Percentiles rank a stretch among this genome's conserved stretches.
Evolutionary conservation across 2,888 invertebrate genomes (phyloP).

Genomic region (Trilocha varians): DNA sequence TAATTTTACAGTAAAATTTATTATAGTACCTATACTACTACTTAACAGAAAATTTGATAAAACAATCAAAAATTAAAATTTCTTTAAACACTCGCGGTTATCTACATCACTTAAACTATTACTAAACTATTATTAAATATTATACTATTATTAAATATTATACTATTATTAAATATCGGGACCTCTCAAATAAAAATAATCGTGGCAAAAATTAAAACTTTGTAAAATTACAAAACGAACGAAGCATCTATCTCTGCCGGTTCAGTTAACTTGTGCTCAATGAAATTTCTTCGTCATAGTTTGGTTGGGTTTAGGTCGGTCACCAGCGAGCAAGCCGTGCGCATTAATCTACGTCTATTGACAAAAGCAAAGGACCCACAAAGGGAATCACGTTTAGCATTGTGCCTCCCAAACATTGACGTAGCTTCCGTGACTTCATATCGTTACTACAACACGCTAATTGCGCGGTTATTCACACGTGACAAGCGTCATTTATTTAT

Average conservation of each 20-base stretch:
- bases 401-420: slow-evolving; percentile 27
- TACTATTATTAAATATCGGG: too few relatives aligned
- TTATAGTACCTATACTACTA: too few relatives aligned
- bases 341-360: slow-evolving; percentile 49
- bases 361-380: slow-evolving; percentile 43
- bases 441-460: slow-evolving; percentile 25
- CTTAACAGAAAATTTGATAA: too few relatives aligned
- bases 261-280: background rate
- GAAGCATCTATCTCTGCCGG: background rate
- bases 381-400: slow-evolving; percentile 30
- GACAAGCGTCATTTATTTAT: slow-evolving; percentile 3
- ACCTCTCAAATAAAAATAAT: too few relatives aligned
- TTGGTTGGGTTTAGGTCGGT: background rate
- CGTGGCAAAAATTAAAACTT: too few relatives aligned
- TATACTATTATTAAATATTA: too few relatives aligned
- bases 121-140: too few relatives aligned
- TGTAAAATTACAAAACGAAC: background rate
- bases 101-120: too few relatives aligned
- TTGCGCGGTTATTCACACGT: slow-evolving; percentile 22
- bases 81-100: too few relatives aligned
- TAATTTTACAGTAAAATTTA: too few relatives aligned
- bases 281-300: background rate
- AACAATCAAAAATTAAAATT: too few relatives aligned
- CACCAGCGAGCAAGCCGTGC: slow-evolving; percentile 6
- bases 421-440: slow-evolving; percentile 27